Evolutionary conservation across 2,888 invertebrate species (phyloP).

Genomic region (Acanthosepion esculentum): DNA sequence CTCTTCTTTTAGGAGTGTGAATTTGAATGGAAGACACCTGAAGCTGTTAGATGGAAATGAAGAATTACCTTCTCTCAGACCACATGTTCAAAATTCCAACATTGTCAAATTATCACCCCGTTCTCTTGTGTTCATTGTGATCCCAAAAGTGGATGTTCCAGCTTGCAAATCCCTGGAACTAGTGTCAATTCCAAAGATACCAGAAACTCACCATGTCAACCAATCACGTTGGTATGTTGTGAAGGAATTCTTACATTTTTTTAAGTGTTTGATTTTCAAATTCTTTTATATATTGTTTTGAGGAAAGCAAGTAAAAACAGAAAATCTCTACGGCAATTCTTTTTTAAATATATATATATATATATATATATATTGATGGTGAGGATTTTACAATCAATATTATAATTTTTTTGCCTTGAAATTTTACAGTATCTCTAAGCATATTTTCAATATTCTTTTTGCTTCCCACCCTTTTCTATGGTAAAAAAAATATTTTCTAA

Average conservation of each 20-base stretch:
- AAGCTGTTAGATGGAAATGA: conserved; percentile 48
- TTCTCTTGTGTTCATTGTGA: conserved; percentile 55
- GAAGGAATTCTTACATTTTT: neutral
- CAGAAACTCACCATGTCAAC: fast-evolving
- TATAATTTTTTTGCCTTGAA: too few species aligned
- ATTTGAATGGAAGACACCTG: neutral
- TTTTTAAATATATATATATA: too few species aligned
- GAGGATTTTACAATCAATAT: too few species aligned
- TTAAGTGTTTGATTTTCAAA: too few species aligned
- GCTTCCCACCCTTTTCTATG: too few species aligned
- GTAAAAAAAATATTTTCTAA: too few species aligned
- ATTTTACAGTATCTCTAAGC: too few species aligned
- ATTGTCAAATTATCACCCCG: conserved; percentile 49
- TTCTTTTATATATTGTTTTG: too few species aligned
- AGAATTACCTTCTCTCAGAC: conserved; percentile 51
- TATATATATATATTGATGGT: too few species aligned
- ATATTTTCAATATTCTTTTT: too few species aligned
- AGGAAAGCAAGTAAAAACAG: too few species aligned
- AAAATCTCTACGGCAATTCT: too few species aligned
- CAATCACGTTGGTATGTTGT: neutral
- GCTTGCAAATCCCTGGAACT: conserved; percentile 44
- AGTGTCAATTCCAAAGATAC: neutral
- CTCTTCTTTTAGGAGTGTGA: neutral
- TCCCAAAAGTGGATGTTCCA: conserved; percentile 51
- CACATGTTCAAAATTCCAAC: conserved; percentile 45